Percentiles rank a stretch among this genome's conserved stretches.
These are phyloP conservation scores for Festucalex cinctus DNA, from an alignment of 2,113 vertebrate species.

Conservation along the genomic window DNA sequence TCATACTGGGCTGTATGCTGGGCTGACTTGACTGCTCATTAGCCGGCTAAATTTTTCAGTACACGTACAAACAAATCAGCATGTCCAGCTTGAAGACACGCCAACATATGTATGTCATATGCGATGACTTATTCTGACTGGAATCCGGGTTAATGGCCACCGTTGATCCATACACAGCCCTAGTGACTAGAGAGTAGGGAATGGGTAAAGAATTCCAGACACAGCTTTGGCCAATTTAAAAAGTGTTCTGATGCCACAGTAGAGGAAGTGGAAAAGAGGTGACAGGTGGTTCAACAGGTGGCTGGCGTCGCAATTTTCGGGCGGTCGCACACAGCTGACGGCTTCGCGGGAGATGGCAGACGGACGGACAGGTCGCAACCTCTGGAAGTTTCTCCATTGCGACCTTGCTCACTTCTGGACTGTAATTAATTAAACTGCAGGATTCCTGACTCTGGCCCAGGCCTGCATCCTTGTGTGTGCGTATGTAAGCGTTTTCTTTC, in stretches of 20 bases:
- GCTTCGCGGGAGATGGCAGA: neutral
- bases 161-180: too few species aligned
- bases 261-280: neutral
- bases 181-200: too few species aligned
- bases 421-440: slow-evolving; percentile 13
- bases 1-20: too few species aligned
- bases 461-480: neutral
- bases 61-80: too few species aligned
- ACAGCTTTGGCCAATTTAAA: neutral
- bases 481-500: slow-evolving; percentile 5
- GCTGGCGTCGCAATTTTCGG: neutral
- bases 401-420: slow-evolving; percentile 6
- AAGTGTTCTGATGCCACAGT: neutral
- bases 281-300: slow-evolving; percentile 4
- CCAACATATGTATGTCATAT: too few species aligned
- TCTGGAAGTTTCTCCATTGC: neutral
- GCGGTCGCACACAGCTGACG: neutral
- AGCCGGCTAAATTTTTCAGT: too few species aligned
- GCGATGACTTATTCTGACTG: too few species aligned
- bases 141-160: too few species aligned
- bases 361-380: neutral
- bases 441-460: neutral
- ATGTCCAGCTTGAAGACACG: too few species aligned
- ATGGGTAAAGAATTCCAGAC: neutral
- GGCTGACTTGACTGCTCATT: too few species aligned